Evolutionary conservation across 2,888 invertebrate genomes (phyloP).

Genomic region (Scaptomyza tumidula): DNA sequence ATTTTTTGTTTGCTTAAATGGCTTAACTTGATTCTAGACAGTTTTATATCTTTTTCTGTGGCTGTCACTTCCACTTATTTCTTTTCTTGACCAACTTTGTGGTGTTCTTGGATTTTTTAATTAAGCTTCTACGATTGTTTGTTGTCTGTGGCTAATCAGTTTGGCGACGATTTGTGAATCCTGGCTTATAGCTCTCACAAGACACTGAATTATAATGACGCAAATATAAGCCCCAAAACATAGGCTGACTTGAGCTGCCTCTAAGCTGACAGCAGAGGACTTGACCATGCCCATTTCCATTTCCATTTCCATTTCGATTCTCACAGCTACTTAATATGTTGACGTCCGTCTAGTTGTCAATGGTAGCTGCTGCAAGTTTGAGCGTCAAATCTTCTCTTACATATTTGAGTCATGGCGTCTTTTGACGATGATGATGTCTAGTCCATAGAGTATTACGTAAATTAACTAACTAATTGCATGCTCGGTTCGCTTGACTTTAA

Average conservation of each 20-base stretch:
- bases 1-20: constrained; percentile 22
- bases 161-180: constrained; percentile 51
- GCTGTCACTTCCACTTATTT: constrained; percentile 31
- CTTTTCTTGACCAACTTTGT: constrained; percentile 13
- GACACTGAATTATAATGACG: constrained; percentile 59
- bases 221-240: constrained; percentile 54
- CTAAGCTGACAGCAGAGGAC: constrained; percentile 23
- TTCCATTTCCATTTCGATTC: constrained; percentile 1
- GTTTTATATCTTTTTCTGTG: constrained; percentile 14
- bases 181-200: constrained; percentile 45
- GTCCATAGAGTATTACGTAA: constrained; percentile 23
- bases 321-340: constrained; percentile 1
- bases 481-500: constrained; percentile 55
- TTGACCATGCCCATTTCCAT: constrained; percentile 3
- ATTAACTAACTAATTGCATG: constrained; percentile 38
- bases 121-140: constrained; percentile 51
- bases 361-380: constrained; percentile 3
- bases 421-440: background rate
- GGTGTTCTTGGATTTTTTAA: constrained; percentile 44
- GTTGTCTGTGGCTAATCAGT: constrained; percentile 32
- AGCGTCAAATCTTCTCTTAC: constrained; percentile 22
- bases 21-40: constrained; percentile 28
- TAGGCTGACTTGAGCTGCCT: constrained; percentile 39
- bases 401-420: constrained; percentile 38
- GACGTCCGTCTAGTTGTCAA: constrained; percentile 27